These are phyloP conservation scores for Lepeophtheirus nordmannii DNA, from an alignment of 2,888 invertebrate genomes.

Conservation along the genomic window DNA sequence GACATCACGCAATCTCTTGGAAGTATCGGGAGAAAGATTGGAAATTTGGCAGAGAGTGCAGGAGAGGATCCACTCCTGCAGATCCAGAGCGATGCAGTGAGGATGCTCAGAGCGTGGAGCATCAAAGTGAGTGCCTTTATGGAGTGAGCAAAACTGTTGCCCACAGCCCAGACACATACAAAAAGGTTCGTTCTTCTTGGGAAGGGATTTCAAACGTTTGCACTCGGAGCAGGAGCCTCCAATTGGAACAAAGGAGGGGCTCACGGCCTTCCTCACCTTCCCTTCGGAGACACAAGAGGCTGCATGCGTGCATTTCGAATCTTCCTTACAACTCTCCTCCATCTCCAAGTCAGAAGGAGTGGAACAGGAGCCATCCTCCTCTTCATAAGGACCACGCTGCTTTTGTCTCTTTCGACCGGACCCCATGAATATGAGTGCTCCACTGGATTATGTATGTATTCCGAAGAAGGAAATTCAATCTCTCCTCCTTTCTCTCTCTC, in stretches of 20 bases:
- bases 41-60: conserved; percentile 57
- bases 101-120: conserved; percentile 53
- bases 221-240: neutral
- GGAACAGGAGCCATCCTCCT: neutral
- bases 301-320: neutral
- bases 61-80: neutral
- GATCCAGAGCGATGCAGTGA: conserved; percentile 36
- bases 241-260: neutral
- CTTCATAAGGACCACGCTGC: neutral
- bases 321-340: neutral
- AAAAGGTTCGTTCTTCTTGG: neutral
- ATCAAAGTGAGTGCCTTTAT: conserved; percentile 56
- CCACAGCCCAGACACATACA: conserved; percentile 63
- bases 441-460: too few species aligned
- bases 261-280: neutral
- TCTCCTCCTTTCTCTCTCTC: too few species aligned
- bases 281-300: neutral
- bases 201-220: neutral
- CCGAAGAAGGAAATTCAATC: too few species aligned
- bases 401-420: neutral
- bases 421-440: neutral
- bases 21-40: conserved; percentile 40
- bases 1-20: conserved; percentile 54
- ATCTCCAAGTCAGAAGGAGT: neutral
- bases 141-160: conserved; percentile 57